These are phyloP conservation scores for Chalcis sispes DNA, from an alignment of 2,888 invertebrate genomes.

Conservation along the genomic window DNA sequence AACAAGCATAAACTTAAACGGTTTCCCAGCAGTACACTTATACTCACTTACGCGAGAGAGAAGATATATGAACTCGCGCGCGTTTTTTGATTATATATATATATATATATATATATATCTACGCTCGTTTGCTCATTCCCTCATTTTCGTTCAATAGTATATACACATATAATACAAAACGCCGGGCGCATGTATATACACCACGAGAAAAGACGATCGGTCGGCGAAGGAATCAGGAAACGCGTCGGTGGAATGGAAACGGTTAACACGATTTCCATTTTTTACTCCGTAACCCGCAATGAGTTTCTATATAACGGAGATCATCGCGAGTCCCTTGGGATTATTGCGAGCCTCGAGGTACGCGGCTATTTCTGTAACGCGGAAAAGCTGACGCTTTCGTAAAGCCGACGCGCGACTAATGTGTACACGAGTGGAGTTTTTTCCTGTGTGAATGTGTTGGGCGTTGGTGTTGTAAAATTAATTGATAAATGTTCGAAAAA, in stretches of 20 bases:
- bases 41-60: too few species aligned
- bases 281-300: not conserved
- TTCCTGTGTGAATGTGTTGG: too few species aligned
- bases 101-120: too few species aligned
- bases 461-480: too few species aligned
- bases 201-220: conserved; percentile 37
- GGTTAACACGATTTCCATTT: conserved; percentile 50
- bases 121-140: too few species aligned
- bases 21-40: conserved; percentile 41
- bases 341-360: conserved; percentile 16
- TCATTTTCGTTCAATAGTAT: not conserved
- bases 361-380: too few species aligned
- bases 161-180: too few species aligned
- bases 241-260: too few species aligned
- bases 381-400: too few species aligned
- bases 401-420: too few species aligned
- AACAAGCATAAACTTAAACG: conserved; percentile 1
- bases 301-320: conserved; percentile 11
- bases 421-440: too few species aligned
- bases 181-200: not conserved
- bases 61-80: not conserved
- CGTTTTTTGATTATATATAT: conserved; percentile 41
- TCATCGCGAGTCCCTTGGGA: conserved; percentile 42
- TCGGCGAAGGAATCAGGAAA: not conserved
- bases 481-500: too few species aligned